A percentile compares a stretch with the other conserved stretches of the same genome.
phyloP scores from a whole-genome alignment of 2,113 vertebrate species.

The Cyprichromis sp. region DNA sequence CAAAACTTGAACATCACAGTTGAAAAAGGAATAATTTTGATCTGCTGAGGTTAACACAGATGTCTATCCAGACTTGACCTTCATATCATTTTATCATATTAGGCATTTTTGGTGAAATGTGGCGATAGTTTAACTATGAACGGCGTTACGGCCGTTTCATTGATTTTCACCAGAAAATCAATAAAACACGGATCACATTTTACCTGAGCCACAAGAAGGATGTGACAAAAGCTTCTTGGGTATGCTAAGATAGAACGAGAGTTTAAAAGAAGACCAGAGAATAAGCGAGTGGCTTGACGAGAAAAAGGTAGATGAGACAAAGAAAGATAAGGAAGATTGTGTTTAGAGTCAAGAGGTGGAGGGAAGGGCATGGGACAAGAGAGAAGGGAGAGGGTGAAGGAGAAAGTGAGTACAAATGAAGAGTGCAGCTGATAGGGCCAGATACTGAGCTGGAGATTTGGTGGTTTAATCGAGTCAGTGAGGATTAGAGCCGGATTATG shows the following conservation, averaged over 20 bases:
- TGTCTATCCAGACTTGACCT: not conserved
- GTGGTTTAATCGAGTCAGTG: constrained; percentile 64
- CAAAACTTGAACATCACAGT: not conserved
- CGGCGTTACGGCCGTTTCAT: not conserved
- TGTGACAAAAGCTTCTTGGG: not conserved
- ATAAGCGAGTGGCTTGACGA: not conserved
- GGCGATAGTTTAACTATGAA: rapidly evolving
- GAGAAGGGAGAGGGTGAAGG: not conserved
- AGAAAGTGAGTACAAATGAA: constrained; percentile 28
- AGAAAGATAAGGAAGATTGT: constrained; percentile 17
- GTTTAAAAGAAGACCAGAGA: not conserved
- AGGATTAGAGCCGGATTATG: constrained; percentile 75
- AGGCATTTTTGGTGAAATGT: not conserved
- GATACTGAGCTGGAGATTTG: constrained; percentile 66
- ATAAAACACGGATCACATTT: not conserved
- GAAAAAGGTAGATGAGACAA: not conserved
- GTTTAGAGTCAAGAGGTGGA: constrained; percentile 4
- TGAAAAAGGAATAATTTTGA: not conserved
- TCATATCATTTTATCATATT: not conserved
- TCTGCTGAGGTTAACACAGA: not conserved
- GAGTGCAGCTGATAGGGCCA: constrained; percentile 39
- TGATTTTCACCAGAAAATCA: not conserved
- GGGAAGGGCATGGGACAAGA: not conserved
- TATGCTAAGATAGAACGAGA: not conserved
- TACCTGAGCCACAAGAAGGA: not conserved